Base-by-base conservation (phyloP, 2,888 invertebrate species). In the Scrobipalpa costella region DNA sequence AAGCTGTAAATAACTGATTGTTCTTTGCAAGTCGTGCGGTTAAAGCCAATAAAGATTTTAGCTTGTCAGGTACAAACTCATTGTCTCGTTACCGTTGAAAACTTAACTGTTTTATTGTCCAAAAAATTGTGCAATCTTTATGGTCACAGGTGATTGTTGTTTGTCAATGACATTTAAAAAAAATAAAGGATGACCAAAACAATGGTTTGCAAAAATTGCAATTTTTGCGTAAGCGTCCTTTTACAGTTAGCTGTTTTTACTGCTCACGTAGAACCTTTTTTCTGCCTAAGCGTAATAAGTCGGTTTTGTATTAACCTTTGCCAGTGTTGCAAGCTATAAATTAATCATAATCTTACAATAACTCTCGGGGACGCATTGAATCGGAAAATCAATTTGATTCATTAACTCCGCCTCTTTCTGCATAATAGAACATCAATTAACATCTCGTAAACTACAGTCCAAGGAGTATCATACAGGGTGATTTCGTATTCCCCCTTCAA, bases 71-170 rank as follows among this genome's bases (percentile, higher is more conserved):
- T 88, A 87, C 68, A 71, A 71, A 71, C 70, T 73, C 77, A 78
- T 86, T 88, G 82, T 87, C 73, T 71, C 69, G 64, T 70, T 73
- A 75, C 73, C 69, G 78, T 80, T 80, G 71, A 76, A 78, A 77
- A 69, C 72, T 75, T 73, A 79, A 85, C 75, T 81, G 80, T 84
- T 83, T 83, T 75, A 77, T 74, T 74, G 67, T 66, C 71, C 73
- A 78, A 84, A 34, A 81, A 80, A 79, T 86, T 88, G 83, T 75
- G 75, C 77, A 83, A 84, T 75, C 82, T 80, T 81, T 81, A 83
- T 75, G 79, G 75, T 72, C 62, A 67, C 74, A 79, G 76, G 76
- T 78, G 73, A 80, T 79, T 81, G 78, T 83, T 77, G 64, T 65
- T 66, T 55, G 61, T 71, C 66, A 71, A 70, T 68, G 64, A 69